Conservation (phyloP, 1,140 invertebrate genomes). For the Drosophila pallidifrons region DNA sequence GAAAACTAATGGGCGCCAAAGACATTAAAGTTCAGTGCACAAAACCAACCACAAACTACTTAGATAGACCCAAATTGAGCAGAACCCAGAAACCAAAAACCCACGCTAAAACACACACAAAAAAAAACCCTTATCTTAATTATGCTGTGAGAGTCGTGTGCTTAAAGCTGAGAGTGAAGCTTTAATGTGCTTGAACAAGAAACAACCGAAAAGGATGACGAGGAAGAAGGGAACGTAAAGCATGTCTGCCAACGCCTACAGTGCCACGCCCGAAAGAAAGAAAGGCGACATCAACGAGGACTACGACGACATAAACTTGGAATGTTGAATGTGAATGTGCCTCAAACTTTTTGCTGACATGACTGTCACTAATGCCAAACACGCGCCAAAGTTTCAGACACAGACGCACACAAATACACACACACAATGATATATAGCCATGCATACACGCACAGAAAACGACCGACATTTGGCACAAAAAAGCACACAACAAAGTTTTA, state of each 20-base stretch:
- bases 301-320: conserved; percentile 75
- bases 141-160: conserved; percentile 44
- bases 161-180: conserved; percentile 50
- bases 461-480: conserved; percentile 78
- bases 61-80: conserved; percentile 6
- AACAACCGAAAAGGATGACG: conserved; percentile 1
- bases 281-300: conserved; percentile 6
- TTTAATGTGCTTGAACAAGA: conserved; percentile 42
- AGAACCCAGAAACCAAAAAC: not conserved
- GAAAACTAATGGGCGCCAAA: conserved; percentile 12
- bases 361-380: conserved; percentile 83
- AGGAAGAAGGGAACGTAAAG: conserved; percentile 46
- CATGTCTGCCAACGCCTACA: conserved; percentile 58
- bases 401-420: conserved; percentile 49
- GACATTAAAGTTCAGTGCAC: conserved; percentile 33
- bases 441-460: conserved; percentile 33
- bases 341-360: conserved; percentile 82
- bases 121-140: conserved; percentile 49
- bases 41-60: conserved; percentile 18
- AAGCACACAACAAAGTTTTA: conserved; percentile 61
- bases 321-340: conserved; percentile 83
- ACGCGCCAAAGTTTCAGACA: conserved; percentile 82
- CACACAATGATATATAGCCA: conserved; percentile 14
- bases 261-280: conserved; percentile 38
- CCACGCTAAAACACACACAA: too few species aligned